phyloP scores from a whole-genome alignment of 2,113 vertebrate genomes.

The Alligator mississippiensis region DNA sequence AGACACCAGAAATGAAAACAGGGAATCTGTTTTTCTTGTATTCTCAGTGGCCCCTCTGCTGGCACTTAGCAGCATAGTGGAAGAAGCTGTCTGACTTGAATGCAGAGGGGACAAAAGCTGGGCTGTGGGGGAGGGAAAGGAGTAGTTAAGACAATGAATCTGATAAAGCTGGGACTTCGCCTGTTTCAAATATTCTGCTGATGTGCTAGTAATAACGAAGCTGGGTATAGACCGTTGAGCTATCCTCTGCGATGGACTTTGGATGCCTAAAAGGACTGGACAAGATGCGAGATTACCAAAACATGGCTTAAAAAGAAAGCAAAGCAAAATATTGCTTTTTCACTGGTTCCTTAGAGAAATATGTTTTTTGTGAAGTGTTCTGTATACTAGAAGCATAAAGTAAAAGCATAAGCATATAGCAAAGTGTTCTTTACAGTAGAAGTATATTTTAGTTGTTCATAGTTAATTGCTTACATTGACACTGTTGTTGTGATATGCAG shows the following conservation, averaged over 20 bases:
- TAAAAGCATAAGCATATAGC: no score
- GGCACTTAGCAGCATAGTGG: background rate
- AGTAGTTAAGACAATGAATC: background rate
- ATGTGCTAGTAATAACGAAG: conserved; percentile 20
- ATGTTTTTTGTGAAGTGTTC: conserved; percentile 18
- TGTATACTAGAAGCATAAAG: conserved; percentile 15
- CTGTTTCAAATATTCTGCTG: conserved; percentile 68
- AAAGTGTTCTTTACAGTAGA: no score
- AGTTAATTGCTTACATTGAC: conserved; percentile 64
- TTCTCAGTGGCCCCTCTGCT: background rate
- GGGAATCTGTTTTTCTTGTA: background rate
- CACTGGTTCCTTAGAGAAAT: conserved; percentile 41
- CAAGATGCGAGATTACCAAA: conserved; percentile 69
- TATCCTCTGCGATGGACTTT: conserved; percentile 51
- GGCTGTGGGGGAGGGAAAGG: background rate
- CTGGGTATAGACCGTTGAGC: conserved; percentile 28
- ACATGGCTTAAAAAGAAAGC: conserved; percentile 70
- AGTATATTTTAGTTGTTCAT: conserved; percentile 26
- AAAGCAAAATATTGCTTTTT: conserved; percentile 40
- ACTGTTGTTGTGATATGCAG: conserved; percentile 32
- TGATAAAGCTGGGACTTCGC: background rate
- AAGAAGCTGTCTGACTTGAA: background rate
- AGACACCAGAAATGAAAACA: background rate
- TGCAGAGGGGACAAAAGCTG: background rate
- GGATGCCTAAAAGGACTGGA: conserved; percentile 53